Conservation (phyloP, 2,888 invertebrate genomes). For the Bhutanitis thaidina region DNA sequence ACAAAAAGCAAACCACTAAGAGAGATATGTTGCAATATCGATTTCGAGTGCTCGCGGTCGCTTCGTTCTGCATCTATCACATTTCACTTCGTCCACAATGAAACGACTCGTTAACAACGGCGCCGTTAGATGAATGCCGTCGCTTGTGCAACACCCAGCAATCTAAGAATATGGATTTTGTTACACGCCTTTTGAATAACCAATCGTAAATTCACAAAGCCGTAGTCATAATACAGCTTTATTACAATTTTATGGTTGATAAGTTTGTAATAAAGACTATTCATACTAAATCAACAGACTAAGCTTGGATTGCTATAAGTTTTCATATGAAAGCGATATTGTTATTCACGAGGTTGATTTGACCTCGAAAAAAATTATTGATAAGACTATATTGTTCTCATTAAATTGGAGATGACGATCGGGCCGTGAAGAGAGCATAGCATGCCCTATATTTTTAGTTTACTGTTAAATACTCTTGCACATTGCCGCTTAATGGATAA, state of each 20-base stretch:
- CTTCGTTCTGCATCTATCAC: slow-evolving; percentile 35
- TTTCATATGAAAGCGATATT: too few species aligned
- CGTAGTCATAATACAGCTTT: slow-evolving; percentile 29
- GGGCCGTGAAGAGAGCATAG: too few species aligned
- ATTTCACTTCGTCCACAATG: slow-evolving; percentile 39
- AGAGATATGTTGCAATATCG: slow-evolving; percentile 16
- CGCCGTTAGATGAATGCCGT: slow-evolving; percentile 44
- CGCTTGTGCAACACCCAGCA: slow-evolving; percentile 46
- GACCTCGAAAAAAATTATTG: too few species aligned
- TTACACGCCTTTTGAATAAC: slow-evolving; percentile 39
- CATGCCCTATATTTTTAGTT: too few species aligned
- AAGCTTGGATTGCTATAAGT: not conserved
- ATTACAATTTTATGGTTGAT: slow-evolving; percentile 16
- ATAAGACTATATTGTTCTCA: too few species aligned
- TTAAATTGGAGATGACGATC: too few species aligned
- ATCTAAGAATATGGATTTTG: slow-evolving; percentile 48
- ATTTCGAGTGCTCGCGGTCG: slow-evolving; percentile 18
- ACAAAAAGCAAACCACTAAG: slow-evolving; percentile 10
- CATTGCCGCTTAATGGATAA: too few species aligned
- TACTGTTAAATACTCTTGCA: too few species aligned
- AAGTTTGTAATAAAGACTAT: slow-evolving; percentile 3
- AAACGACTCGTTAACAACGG: slow-evolving; percentile 40
- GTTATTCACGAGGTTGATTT: too few species aligned
- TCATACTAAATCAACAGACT: slow-evolving; percentile 7
- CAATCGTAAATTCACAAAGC: slow-evolving; percentile 47